Evolutionary conservation across 92 coral and sea anemone species (phyloP).

Genomic region (Zoanthus sansibaricus): DNA sequence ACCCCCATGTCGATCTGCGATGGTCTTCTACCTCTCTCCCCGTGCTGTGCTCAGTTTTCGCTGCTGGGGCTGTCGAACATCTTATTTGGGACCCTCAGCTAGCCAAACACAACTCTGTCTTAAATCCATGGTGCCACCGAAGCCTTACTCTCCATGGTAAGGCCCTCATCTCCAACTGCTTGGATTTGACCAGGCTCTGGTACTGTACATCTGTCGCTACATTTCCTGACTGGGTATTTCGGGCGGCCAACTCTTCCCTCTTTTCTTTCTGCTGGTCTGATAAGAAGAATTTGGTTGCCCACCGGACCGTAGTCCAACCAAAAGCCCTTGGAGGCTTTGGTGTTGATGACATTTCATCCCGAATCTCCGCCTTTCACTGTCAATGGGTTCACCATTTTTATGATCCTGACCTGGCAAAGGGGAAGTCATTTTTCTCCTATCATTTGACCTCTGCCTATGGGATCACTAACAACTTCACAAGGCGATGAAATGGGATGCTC

Average conservation of each 20-base stretch:
- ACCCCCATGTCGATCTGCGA: not conserved
- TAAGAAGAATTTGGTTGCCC: not conserved
- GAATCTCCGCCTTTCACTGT: not conserved
- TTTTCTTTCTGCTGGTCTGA: not conserved
- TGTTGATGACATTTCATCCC: not conserved
- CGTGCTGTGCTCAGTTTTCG: not conserved
- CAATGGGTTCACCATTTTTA: no score
- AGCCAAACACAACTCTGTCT: not conserved
- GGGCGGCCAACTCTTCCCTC: not conserved
- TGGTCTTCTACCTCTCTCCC: not conserved
- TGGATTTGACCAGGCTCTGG: no score
- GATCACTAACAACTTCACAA: no score
- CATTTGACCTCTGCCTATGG: no score
- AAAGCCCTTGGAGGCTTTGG: not conserved
- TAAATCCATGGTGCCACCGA: not conserved
- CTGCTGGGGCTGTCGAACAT: not conserved
- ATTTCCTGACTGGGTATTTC: not conserved
- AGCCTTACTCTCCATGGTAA: no score
- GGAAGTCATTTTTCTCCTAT: no score
- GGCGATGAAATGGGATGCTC: no score
- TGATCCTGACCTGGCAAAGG: no score
- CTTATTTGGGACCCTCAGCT: not conserved
- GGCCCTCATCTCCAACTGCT: no score
- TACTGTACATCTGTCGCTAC: no score
- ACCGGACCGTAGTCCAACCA: no score